phyloP scores from a whole-genome alignment of 2,888 invertebrate species.

The Scaptomyza reducta region DNA sequence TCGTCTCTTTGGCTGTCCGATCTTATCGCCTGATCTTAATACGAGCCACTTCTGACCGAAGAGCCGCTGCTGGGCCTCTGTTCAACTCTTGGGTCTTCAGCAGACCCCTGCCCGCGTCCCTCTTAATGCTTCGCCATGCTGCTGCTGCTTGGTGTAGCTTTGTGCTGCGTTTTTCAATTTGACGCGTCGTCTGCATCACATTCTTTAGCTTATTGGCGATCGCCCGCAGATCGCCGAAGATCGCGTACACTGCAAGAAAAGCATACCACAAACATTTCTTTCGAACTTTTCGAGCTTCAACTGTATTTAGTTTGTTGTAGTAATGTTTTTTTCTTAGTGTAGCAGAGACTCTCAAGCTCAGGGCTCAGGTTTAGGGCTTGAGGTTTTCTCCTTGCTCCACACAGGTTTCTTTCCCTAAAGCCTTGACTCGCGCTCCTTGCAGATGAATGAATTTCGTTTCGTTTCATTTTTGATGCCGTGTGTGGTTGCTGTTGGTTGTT shows the following conservation, averaged over 20 bases:
- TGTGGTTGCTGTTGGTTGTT: slow-evolving; percentile 32
- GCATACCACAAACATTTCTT: neutral
- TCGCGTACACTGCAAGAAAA: slow-evolving; percentile 6
- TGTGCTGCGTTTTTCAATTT: slow-evolving; percentile 70
- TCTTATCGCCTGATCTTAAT: slow-evolving; percentile 83
- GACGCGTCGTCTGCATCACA: slow-evolving; percentile 67
- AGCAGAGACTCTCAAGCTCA: neutral
- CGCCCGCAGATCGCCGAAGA: slow-evolving; percentile 32
- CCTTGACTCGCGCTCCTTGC: slow-evolving; percentile 49
- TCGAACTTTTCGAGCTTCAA: neutral
- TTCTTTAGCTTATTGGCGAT: slow-evolving; percentile 74
- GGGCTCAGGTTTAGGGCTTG: neutral
- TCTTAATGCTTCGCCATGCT: neutral
- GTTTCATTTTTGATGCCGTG: slow-evolving; percentile 65
- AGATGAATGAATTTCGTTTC: slow-evolving; percentile 72
- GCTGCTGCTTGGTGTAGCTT: slow-evolving; percentile 1
- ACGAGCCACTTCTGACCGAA: slow-evolving; percentile 74
- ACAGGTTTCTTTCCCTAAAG: neutral
- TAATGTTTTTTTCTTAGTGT: neutral
- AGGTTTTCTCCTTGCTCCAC: slow-evolving; percentile 1
- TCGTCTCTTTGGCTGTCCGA: slow-evolving; percentile 71
- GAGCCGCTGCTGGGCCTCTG: slow-evolving; percentile 27
- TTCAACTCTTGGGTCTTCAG: neutral
- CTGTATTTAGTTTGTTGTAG: neutral
- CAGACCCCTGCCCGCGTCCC: neutral